Evolutionary conservation across 2,797 vertebrate genomes (phyloP).

Genomic region (Sebastes diploproa): DNA sequence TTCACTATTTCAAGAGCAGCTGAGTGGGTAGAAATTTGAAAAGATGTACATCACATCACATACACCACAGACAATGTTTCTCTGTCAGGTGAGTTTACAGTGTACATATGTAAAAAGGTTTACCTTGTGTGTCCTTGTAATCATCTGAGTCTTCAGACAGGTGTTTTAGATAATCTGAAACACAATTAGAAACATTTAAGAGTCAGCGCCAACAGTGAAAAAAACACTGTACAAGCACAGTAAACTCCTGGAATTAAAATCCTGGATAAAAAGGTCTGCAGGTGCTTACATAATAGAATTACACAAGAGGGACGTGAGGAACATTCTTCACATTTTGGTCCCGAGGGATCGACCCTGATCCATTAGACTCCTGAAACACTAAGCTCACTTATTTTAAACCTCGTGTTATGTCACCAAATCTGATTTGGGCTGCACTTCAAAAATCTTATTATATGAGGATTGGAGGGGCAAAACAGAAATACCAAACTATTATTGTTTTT

Average conservation of each 20-base stretch:
- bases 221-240: conserved; percentile 3
- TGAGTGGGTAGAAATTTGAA: conserved; percentile 61
- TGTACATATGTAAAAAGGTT: conserved; percentile 4
- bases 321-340: conserved; percentile 65
- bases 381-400: conserved; percentile 54
- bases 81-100: background rate
- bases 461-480: conserved; percentile 7
- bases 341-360: conserved; percentile 9
- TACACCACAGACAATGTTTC: background rate
- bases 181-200: conserved; percentile 5
- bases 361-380: conserved; percentile 40
- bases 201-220: background rate
- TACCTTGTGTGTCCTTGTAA: conserved; percentile 94
- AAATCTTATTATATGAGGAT: conserved; percentile 50
- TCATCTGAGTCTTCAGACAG: conserved; percentile 89
- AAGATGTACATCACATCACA: background rate
- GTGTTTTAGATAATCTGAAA: conserved; percentile 95
- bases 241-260: conserved; percentile 54
- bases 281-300: conserved; percentile 61
- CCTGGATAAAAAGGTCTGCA: conserved; percentile 39
- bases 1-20: conserved; percentile 92
- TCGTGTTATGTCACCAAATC: conserved; percentile 73
- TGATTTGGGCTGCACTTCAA: conserved; percentile 43
- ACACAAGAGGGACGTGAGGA: conserved; percentile 37
- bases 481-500: background rate